These are phyloP conservation scores for Ammospiza maritima DNA, from an alignment of 2,797 vertebrate species.

Conservation along the genomic window DNA sequence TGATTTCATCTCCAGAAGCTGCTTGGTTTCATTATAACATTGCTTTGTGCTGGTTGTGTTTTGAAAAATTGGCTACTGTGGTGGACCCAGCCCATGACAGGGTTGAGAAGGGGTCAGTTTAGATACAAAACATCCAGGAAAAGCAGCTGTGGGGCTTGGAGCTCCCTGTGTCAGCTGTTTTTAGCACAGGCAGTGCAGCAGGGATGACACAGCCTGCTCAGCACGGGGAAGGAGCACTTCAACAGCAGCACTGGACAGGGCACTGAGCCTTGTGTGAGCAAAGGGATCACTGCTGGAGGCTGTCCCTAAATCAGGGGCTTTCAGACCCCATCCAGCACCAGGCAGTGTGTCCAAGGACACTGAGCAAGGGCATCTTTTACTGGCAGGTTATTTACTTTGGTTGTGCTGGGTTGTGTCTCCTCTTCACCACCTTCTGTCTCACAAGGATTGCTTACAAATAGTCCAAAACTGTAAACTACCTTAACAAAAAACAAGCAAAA, in stretches of 20 bases:
- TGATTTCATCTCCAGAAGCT: slow-evolving; percentile 33
- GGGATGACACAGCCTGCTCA: not conserved
- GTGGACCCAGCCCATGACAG: not conserved
- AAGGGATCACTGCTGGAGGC: not conserved
- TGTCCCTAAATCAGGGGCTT: not conserved
- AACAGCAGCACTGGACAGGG: not conserved
- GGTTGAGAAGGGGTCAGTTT: slow-evolving; percentile 16
- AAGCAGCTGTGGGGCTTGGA: not conserved
- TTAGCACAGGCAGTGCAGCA: not conserved
- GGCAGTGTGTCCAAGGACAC: not conserved
- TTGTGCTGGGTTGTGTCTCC: not conserved
- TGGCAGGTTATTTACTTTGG: not conserved
- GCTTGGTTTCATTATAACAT: not conserved
- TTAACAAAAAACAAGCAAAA: not conserved
- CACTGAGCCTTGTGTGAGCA: not conserved
- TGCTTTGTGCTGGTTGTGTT: not conserved
- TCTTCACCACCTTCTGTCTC: not conserved
- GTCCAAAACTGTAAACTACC: not conserved
- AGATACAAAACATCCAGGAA: not conserved
- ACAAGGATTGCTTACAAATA: not conserved
- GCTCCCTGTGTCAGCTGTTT: not conserved
- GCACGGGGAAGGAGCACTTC: not conserved
- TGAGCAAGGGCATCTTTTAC: not conserved
- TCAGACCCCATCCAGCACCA: not conserved
- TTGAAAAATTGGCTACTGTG: slow-evolving; percentile 17